Conservation (phyloP, 2,797 vertebrate genomes). For the Phoxinus dragarum region DNA sequence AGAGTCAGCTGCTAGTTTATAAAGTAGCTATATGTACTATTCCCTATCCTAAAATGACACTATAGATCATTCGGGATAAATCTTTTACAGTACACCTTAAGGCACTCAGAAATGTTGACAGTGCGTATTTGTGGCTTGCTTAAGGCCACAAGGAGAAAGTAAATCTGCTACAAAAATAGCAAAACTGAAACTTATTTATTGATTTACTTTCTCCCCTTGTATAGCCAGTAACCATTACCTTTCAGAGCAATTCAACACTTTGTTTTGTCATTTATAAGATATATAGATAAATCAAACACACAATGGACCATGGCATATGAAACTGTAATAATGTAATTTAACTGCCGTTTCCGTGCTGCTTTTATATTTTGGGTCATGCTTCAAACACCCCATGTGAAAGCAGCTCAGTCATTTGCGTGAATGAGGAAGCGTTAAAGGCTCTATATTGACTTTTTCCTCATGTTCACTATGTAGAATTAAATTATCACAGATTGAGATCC, state of each 20-base stretch:
- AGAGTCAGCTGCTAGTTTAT: neutral
- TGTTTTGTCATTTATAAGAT: neutral
- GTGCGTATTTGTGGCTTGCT: neutral
- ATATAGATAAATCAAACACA: neutral
- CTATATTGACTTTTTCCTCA: conserved; percentile 13
- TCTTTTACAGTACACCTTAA: conserved; percentile 16
- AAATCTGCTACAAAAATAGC: conserved; percentile 11
- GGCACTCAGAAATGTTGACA: neutral
- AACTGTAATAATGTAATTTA: neutral
- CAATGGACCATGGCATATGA: neutral
- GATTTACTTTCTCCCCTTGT: conserved; percentile 12
- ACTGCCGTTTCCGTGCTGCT: neutral
- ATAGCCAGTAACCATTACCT: conserved; percentile 21
- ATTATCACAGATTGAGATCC: neutral
- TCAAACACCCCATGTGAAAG: neutral
- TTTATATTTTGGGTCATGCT: neutral
- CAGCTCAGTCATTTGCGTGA: neutral
- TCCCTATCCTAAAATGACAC: neutral
- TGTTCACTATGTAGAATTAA: neutral
- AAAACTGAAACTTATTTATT: neutral
- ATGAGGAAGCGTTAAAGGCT: neutral
- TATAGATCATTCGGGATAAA: neutral
- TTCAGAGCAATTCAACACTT: conserved; percentile 23
- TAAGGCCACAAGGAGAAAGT: neutral
- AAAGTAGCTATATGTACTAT: neutral